These are phyloP conservation scores for Goniozus legneri DNA, from an alignment of 1,140 invertebrate genomes.

Conservation along the genomic window DNA sequence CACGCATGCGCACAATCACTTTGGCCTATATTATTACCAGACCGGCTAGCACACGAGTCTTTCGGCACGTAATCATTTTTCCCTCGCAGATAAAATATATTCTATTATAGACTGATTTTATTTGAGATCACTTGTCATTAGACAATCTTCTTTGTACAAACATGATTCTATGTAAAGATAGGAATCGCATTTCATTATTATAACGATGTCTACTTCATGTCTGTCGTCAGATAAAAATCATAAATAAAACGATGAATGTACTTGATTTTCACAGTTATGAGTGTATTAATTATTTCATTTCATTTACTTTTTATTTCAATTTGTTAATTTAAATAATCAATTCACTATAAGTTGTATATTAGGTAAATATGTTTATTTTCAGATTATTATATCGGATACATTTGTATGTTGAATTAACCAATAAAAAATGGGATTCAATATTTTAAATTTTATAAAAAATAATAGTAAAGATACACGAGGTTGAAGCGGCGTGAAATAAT, in stretches of 20 bases:
- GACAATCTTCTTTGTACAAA: too few species aligned
- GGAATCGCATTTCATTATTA: too few species aligned
- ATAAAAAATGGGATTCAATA: background rate
- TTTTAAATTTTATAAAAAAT: constrained; percentile 1
- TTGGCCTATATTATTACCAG: background rate
- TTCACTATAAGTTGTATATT: too few species aligned
- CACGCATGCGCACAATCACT: constrained; percentile 17
- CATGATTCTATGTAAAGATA: too few species aligned
- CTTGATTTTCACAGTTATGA: background rate
- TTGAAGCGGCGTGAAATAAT: too few species aligned
- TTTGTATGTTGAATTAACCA: background rate
- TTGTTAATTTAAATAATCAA: background rate
- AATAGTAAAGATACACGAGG: too few species aligned
- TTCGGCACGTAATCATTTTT: constrained; percentile 8
- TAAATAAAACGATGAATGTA: background rate
- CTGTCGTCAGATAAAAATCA: constrained; percentile 13
- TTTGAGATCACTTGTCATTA: too few species aligned
- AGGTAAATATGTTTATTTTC: constrained; percentile 8
- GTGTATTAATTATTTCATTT: background rate
- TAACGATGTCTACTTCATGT: too few species aligned
- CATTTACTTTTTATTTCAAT: background rate
- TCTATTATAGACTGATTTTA: too few species aligned
- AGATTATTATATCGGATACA: background rate
- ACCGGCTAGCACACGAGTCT: constrained; percentile 10
- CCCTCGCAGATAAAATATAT: too few species aligned